Conservation (phyloP, 2,113 vertebrate genomes). For the Dromaius novaehollandiae region DNA sequence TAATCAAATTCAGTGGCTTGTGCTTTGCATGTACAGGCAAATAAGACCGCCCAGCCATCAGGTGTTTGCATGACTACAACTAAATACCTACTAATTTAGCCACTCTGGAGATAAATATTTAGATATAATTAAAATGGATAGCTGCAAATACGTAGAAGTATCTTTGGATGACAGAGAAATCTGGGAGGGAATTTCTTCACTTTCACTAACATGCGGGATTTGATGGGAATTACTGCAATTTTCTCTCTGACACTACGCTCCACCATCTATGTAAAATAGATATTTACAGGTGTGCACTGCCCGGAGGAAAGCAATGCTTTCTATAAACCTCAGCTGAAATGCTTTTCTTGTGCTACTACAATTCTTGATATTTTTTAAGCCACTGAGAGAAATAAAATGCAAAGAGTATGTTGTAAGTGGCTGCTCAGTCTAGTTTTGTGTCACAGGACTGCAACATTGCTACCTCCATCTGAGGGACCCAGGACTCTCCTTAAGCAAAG, state of each 20-base stretch:
- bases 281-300: background rate
- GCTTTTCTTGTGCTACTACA: background rate
- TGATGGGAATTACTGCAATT: background rate
- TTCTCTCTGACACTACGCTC: background rate
- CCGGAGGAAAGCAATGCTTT: background rate
- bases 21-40: background rate
- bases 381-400: background rate
- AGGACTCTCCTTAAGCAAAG: background rate
- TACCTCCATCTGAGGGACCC: background rate
- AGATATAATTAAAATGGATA: conserved; percentile 7
- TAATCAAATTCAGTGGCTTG: background rate
- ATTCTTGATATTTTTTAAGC: background rate
- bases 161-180: background rate
- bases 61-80: conserved; percentile 23
- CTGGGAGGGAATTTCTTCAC: background rate
- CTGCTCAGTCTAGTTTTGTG: background rate
- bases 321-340: background rate
- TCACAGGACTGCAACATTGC: background rate
- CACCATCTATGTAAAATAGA: background rate
- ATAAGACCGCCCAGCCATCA: background rate
- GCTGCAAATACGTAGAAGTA: conserved; percentile 1
- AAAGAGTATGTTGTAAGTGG: background rate
- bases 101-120: conserved; percentile 42
- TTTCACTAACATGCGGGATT: background rate
- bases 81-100: conserved; percentile 24